phyloP scores from a whole-genome alignment of 2,888 invertebrate species.

The Eueremaeus valkanovi region DNA sequence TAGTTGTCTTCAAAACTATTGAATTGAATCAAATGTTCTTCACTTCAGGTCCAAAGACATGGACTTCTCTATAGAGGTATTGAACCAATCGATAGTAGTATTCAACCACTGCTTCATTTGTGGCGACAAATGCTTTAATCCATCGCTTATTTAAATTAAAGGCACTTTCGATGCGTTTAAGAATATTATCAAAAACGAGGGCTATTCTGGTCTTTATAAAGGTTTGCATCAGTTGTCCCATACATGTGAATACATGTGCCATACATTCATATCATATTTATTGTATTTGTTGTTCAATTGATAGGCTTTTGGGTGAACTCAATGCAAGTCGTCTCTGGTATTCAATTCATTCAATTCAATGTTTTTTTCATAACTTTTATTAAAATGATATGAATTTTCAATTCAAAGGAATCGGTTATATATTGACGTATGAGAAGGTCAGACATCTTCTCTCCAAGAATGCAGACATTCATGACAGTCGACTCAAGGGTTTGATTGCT shows the following conservation, averaged over 20 bases:
- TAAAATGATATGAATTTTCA: neutral
- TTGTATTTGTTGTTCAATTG: neutral
- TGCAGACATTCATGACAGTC: slow-evolving; percentile 54
- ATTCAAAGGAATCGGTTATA: slow-evolving; percentile 59
- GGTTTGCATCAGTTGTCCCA: slow-evolving; percentile 53
- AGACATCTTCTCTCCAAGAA: slow-evolving; percentile 70
- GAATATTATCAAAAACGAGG: slow-evolving; percentile 80
- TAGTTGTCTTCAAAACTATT: neutral
- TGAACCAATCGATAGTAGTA: slow-evolving; percentile 50
- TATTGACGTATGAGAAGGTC: slow-evolving; percentile 88
- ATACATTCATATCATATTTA: neutral
- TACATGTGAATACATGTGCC: too few species aligned
- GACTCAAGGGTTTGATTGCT: slow-evolving; percentile 72
- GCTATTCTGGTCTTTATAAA: slow-evolving; percentile 78
- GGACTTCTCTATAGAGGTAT: slow-evolving; percentile 62
- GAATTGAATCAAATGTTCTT: too few species aligned
- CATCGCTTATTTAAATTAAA: too few species aligned
- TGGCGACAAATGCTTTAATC: too few species aligned
- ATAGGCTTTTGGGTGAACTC: slow-evolving; percentile 85
- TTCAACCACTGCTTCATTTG: too few species aligned
- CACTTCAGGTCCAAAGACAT: slow-evolving; percentile 63
- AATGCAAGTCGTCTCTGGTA: slow-evolving; percentile 60
- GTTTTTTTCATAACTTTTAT: neutral
- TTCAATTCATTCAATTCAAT: neutral
- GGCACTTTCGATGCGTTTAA: slow-evolving; percentile 78